Percentiles rank a stretch among this genome's conserved stretches.
Conservation (phyloP, 2,113 vertebrate genomes). For the Callipepla squamata region DNA sequence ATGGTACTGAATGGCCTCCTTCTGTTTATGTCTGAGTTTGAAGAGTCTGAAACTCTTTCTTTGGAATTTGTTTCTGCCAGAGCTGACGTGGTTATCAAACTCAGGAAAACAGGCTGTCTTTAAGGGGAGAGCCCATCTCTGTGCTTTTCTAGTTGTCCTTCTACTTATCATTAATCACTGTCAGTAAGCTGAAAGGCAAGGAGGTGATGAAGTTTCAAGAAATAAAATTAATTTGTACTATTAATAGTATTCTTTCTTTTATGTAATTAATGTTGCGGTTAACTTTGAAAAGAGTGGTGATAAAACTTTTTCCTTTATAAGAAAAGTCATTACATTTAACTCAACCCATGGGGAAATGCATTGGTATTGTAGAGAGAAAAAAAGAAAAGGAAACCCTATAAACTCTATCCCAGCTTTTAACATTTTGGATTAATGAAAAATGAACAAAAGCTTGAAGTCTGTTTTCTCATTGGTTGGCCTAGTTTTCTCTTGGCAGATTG, state of each 20-base stretch:
- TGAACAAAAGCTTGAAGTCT: slow-evolving; percentile 2
- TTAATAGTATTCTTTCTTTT: background rate
- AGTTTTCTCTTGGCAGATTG: background rate
- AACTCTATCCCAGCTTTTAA: background rate
- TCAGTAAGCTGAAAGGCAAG: background rate
- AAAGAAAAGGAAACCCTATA: background rate
- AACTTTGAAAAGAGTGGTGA: background rate
- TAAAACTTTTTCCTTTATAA: background rate
- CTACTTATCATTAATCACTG: background rate
- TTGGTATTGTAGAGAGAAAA: background rate
- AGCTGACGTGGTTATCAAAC: background rate
- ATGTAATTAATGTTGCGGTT: background rate
- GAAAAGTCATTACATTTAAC: background rate
- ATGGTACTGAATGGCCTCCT: background rate
- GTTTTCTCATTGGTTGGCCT: background rate
- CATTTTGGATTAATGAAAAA: slow-evolving; percentile 22
- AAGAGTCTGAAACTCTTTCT: background rate
- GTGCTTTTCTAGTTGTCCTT: background rate
- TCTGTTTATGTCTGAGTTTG: background rate
- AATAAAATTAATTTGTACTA: background rate
- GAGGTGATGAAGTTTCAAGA: background rate
- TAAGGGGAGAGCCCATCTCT: fast-evolving
- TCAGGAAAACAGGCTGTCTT: background rate
- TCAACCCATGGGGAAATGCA: background rate
- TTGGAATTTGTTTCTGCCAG: background rate